Evolutionary conservation across 2,888 invertebrate genomes (phyloP).

Genomic region (Scaptomyza tumidula): DNA sequence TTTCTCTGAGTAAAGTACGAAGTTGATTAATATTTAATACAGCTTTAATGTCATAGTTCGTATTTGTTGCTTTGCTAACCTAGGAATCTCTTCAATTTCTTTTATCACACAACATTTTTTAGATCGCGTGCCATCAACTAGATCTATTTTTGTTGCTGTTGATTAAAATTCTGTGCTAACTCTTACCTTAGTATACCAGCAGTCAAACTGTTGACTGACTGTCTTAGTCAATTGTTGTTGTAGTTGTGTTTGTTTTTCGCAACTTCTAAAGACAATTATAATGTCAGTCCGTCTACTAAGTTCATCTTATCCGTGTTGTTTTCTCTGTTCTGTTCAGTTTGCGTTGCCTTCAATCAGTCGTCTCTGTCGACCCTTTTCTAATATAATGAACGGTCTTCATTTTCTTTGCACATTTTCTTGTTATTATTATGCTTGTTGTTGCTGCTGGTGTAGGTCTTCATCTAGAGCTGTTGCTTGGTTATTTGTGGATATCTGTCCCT

Average conservation of each 20-base stretch:
- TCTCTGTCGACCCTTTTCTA: constrained; percentile 69
- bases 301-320: constrained; percentile 20
- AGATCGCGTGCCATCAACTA: neutral
- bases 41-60: neutral
- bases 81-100: neutral
- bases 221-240: constrained; percentile 12
- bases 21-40: neutral
- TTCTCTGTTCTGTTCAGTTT: constrained; percentile 10
- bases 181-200: neutral
- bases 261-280: constrained; percentile 67
- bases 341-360: constrained; percentile 70
- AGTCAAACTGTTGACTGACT: constrained; percentile 17
- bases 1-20: neutral
- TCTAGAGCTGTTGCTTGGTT: constrained; percentile 8
- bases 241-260: constrained; percentile 22
- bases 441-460: neutral
- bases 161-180: constrained; percentile 15
- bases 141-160: neutral
- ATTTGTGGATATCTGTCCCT: constrained; percentile 51
- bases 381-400: constrained; percentile 55
- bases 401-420: constrained; percentile 24
- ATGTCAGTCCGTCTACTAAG: constrained; percentile 43
- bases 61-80: neutral
- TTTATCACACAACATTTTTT: neutral
- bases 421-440: constrained; percentile 10